Evolutionary conservation across 2,113 vertebrate species (phyloP).

Genomic region (Acanthisitta chloris): DNA sequence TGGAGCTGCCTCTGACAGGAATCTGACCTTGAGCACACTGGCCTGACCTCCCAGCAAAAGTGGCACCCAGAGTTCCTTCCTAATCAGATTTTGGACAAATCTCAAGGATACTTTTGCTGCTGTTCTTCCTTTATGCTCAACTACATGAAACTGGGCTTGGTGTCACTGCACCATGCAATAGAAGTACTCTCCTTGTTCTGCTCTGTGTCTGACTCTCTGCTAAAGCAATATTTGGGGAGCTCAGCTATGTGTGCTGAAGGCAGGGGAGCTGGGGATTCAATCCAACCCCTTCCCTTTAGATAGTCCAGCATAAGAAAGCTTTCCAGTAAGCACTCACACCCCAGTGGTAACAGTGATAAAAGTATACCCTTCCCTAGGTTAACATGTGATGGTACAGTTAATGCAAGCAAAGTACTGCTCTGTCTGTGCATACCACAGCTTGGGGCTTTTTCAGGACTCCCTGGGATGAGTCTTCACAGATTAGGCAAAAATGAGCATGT

Average conservation of each 20-base stretch:
- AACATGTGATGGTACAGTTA: neutral
- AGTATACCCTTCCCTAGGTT: neutral
- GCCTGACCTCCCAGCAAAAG: neutral
- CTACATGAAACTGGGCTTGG: neutral
- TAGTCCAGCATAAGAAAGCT: neutral
- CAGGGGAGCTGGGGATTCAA: neutral
- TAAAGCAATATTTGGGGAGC: constrained; percentile 17
- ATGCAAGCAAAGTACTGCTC: neutral
- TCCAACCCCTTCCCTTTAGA: neutral
- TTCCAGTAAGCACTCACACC: neutral
- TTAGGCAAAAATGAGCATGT: neutral
- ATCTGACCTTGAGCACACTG: neutral
- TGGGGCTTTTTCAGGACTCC: neutral
- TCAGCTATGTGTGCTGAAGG: neutral
- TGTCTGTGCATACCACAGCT: rapidly evolving
- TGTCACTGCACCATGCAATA: rapidly evolving
- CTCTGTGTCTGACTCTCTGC: neutral
- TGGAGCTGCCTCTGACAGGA: neutral
- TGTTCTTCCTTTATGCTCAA: neutral
- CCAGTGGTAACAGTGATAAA: neutral
- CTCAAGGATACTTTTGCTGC: neutral
- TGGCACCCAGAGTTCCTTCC: neutral
- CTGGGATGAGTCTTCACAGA: neutral
- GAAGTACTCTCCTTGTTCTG: neutral
- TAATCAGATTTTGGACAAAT: rapidly evolving